Conservation (phyloP, 2,113 vertebrate genomes). For the Campylomormyrus numenius region DNA sequence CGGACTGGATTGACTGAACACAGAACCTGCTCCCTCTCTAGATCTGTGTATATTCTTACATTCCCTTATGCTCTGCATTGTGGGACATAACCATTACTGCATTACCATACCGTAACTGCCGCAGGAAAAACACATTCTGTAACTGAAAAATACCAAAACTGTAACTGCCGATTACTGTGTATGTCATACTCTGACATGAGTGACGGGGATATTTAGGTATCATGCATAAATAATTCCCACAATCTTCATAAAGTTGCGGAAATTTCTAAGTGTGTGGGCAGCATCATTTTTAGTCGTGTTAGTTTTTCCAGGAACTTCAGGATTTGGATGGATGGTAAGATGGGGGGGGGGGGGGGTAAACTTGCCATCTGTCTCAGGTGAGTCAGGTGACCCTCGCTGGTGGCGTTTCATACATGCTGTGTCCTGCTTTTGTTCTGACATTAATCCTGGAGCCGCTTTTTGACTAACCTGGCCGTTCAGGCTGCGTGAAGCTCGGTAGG, state of each 20-base stretch:
- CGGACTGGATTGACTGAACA: background rate
- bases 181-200: background rate
- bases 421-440: background rate
- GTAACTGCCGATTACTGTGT: background rate
- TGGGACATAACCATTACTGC: background rate
- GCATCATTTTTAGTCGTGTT: background rate
- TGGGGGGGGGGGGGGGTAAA: background rate
- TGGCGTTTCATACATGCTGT: background rate
- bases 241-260: background rate
- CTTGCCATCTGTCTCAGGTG: background rate
- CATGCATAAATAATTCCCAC: background rate
- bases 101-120: background rate
- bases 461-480: background rate
- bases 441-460: background rate
- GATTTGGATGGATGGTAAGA: background rate
- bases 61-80: background rate
- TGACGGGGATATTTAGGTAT: background rate
- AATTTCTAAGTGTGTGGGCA: background rate
- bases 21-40: background rate
- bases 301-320: background rate
- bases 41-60: background rate
- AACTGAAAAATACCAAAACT: background rate
- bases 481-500: background rate
- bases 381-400: background rate
- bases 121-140: background rate